A percentile compares a stretch with the other conserved stretches of the same genome.
Evolutionary conservation across 2,113 vertebrate genomes (phyloP).

Genomic region (Menidia beryllina): DNA sequence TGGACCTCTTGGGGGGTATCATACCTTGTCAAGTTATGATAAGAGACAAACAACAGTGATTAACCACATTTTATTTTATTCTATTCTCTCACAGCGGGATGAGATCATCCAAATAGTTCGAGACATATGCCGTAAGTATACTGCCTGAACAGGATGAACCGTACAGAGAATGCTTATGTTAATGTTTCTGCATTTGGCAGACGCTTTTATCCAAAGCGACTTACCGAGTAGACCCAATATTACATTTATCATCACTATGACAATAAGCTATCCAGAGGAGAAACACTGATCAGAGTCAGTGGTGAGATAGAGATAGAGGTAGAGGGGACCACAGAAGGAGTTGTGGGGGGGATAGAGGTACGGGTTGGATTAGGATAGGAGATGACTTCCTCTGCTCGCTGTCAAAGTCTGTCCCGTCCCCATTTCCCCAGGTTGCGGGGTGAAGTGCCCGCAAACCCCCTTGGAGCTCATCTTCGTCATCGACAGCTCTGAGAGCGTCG

Average conservation of each 20-base stretch:
- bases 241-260: no score
- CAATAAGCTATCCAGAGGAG: no score
- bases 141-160: neutral
- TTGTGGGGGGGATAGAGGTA: no score
- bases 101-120: conserved; percentile 88
- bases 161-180: neutral
- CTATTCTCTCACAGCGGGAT: conserved; percentile 80
- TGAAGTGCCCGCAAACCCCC: conserved; percentile 82
- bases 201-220: no score
- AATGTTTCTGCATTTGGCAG: no score
- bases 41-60: neutral
- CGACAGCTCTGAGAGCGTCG: conserved; percentile 91
- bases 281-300: no score
- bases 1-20: neutral
- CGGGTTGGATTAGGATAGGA: no score
- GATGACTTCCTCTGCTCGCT: no score
- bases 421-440: conserved; percentile 83
- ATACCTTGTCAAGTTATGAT: neutral
- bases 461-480: conserved; percentile 90
- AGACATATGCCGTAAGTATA: conserved; percentile 90
- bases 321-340: no score
- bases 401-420: conserved; percentile 2
- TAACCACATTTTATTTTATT: neutral
- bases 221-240: no score
- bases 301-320: no score